Evolutionary conservation across 2,888 invertebrate species (phyloP), one percentile per base, ranked within the genome.

Genomic region (Penaeus monodon): DNA sequence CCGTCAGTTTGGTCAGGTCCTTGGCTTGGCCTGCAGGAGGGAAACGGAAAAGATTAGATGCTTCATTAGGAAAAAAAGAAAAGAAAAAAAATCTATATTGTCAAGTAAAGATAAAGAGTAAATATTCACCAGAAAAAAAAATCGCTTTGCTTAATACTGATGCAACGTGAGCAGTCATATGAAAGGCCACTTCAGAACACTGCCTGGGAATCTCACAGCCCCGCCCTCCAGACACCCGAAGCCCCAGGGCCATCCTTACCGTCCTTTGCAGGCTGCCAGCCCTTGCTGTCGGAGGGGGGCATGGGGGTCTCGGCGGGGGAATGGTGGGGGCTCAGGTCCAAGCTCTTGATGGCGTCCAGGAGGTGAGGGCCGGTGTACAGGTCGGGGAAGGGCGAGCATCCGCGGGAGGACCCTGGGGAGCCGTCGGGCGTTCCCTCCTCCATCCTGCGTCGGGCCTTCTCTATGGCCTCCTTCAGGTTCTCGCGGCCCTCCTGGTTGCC

Each of bases 401-500:
- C 89, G 22, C 89, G 81, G 57, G 89, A 89, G 33, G 89, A 89
- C 29, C 84, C 81, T n/a, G 89, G 89, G 6, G 89, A 89, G 8
- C 84, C 84, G 65, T 89, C 89, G 17, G 89, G 89, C 20, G 89
- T 89, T 3, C 83, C 88, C 76, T 88, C 89, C 57, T 89, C 89
- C 88, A 89, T 88, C 66, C 77, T 88, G 44, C 86, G 84, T 20
- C 88, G 94, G 0, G 96, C 96, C 91, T 96, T 96, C 17, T 95
- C 95, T 93, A 97, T 97, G 4, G 97, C 97, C 89, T 94, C 94
- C 91, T 95, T 95, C 65, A 97, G 92, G 91, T 95, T 95, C 91
- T 96, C 95, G 90, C 96, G 95, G 91, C 95, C 96, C 91, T 95
- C 95, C 91, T 95, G 94, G 85, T 95, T 94, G 14, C 94, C 94